Base-by-base conservation (phyloP, 1,140 invertebrate species). In the Panagrolaimus sp. region DNA sequence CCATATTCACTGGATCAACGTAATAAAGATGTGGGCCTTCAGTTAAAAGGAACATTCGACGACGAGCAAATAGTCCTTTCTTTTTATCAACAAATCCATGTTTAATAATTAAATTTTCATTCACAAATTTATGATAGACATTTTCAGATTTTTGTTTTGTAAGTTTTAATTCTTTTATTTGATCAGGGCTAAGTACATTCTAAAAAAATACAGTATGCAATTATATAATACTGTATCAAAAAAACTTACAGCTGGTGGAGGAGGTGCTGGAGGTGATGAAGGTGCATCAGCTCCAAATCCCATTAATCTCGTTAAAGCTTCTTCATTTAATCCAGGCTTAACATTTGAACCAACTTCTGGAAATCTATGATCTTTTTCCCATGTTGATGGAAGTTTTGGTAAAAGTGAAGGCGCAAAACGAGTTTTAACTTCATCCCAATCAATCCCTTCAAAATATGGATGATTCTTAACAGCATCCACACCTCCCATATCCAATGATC, bases 21-120 rank as follows among this genome's bases (percentile, higher is more conserved):
- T 98, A 98, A 84, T 91, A 97, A 1, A 98, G 86, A 74, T 92
- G 91, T 0, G 95, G 95, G 26, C 94, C 94, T 64, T 91, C 90
- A 0, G 94, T 98, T 44, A 98, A 86, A 17, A 98, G 85, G 15
- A 98, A 88, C 94, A 98, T 97, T 66, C 95, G 87, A 74, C 91
- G 87, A 68, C 92, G 86, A 0, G 94, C 89, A 85, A 97, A 96
- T 46, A 97, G 85, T 14, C 94, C 94, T 86, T 96, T 96, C 72
- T 91, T 87, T 83, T 98, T 98, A 81, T 95, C 93, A 28, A 98
- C 88, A 46, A 94, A 87, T 0, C 95, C 95, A 83, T 94, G 90
- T 84, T 96, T 96, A 10, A 98, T 82, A 71, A 98, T 97, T 12
- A 98, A 86, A 83, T 96, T 91, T 43, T 89, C 89, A 65, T 91